Evolutionary conservation across 1,140 invertebrate species (phyloP), one percentile per base, ranked within the genome.

Genomic region (Drosophila gunungcola): DNA sequence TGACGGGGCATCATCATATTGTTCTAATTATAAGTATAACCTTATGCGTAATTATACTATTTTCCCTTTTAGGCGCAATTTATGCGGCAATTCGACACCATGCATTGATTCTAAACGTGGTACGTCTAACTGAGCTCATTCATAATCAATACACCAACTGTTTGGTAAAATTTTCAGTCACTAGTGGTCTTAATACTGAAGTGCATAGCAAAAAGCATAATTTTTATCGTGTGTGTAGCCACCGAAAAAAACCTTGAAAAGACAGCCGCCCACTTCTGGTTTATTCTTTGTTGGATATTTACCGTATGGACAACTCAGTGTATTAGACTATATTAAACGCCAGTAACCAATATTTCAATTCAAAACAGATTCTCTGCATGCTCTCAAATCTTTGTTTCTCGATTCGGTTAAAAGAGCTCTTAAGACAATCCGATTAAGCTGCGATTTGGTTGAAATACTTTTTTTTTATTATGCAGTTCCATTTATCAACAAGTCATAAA

Each of bases 1-100:
- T 52, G 13, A 10, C 10, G 10, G 49, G 49, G 3, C 49, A 52
- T 10, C 49, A 52, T 52, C 49, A 52, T 12, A n/a, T 52, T 21
- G n/a, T 52, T 6, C 32, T 52, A 12, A 36, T 21, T 11, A 52
- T 36, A 34, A 52, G 49, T 21, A 7, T 52, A 11, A 1, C 1
- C 32, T n/a, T 52, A 3, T 52, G 49, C 10, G 4, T 52, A 3
- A 3, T 36, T 1, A 52, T 52, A 16, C 49, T 52, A 5, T 3
- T 52, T 52, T 32, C 36, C 16, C 32, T 52, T 4, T 11, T 36
- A 11, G 9, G 9, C 16, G 32, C 32, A 2, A 34, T 52, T 4
- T 52, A 32, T 36, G 49, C 32, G 2, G 49, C 49, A 4, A 12
- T 52, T 36, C 9, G 13, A 0, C 13, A 52, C 21, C 32, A 52